Percentiles rank a stretch among this genome's conserved stretches.
Evolutionary conservation across 2,888 invertebrate genomes (phyloP).

Genomic region (Andrena chrysosceles): DNA sequence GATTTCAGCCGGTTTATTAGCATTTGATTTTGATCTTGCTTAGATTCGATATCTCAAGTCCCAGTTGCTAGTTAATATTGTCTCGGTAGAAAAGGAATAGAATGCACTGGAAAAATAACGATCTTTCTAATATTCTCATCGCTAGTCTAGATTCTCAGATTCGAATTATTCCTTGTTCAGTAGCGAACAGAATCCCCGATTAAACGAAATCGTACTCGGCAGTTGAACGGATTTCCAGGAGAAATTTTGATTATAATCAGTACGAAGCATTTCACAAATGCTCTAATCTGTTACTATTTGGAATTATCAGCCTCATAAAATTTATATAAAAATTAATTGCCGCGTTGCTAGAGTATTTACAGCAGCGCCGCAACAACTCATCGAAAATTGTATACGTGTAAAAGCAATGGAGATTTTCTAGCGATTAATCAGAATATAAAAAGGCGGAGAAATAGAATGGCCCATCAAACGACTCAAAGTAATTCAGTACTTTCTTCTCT

Average conservation of each 20-base stretch:
- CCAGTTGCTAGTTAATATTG: slow-evolving; percentile 23
- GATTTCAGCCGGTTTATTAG: slow-evolving; percentile 21
- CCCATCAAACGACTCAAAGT: slow-evolving; percentile 71
- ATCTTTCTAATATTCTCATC: slow-evolving; percentile 7
- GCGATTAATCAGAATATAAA: slow-evolving; percentile 38
- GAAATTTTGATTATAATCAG: slow-evolving; percentile 18
- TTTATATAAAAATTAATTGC: slow-evolving; percentile 47
- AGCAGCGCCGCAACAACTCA: slow-evolving; percentile 22
- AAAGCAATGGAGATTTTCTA: slow-evolving; percentile 42
- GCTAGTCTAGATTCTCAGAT: slow-evolving; percentile 24
- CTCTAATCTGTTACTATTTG: slow-evolving; percentile 40
- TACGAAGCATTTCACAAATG: slow-evolving; percentile 27
- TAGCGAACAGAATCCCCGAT: slow-evolving; percentile 15
- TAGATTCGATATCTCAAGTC: slow-evolving; percentile 35
- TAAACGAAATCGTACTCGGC: slow-evolving; percentile 2
- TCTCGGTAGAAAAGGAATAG: slow-evolving; percentile 28
- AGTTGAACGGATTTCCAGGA: slow-evolving; percentile 18
- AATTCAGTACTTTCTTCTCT: slow-evolving; percentile 38
- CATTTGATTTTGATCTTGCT: slow-evolving; percentile 14
- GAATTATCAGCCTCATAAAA: slow-evolving; percentile 55
- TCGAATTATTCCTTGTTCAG: slow-evolving; percentile 12
- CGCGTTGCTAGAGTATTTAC: slow-evolving; percentile 21
- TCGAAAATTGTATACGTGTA: slow-evolving; percentile 17
- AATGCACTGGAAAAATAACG: slow-evolving; percentile 28
- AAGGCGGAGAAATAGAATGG: slow-evolving; percentile 39